Evolutionary conservation across 2,113 vertebrate genomes (phyloP).

Genomic region (Trematocara zebra): DNA sequence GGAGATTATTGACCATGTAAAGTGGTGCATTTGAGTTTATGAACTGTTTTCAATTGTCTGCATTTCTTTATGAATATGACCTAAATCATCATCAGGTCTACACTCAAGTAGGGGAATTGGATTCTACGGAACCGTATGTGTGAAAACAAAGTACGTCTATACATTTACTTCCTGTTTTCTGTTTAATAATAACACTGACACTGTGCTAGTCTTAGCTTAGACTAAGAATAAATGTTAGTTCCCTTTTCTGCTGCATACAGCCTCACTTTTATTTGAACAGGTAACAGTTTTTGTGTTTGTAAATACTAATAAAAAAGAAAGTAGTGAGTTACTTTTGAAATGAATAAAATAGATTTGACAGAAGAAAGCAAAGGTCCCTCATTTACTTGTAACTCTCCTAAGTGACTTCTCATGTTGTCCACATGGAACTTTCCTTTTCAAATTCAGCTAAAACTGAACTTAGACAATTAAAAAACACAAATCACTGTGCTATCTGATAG

Average conservation of each 20-base stretch:
- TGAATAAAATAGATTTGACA: neutral
- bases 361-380: neutral
- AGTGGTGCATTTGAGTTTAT: neutral
- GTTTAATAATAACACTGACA: neutral
- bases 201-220: neutral
- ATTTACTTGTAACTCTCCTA: neutral
- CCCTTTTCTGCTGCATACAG: neutral
- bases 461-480: neutral
- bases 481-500: neutral
- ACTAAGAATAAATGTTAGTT: neutral
- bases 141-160: neutral
- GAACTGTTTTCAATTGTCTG: neutral
- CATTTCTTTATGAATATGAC: neutral
- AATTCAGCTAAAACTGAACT: neutral
- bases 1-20: neutral
- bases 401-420: neutral
- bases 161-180: neutral
- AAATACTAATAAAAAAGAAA: neutral
- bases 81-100: neutral
- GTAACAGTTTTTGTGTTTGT: neutral
- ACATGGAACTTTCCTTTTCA: neutral
- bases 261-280: neutral
- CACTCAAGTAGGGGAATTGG: neutral
- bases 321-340: neutral
- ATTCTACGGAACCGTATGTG: neutral